phyloP scores from a whole-genome alignment of 1,140 invertebrate species.

The Drosophila neocordata region DNA sequence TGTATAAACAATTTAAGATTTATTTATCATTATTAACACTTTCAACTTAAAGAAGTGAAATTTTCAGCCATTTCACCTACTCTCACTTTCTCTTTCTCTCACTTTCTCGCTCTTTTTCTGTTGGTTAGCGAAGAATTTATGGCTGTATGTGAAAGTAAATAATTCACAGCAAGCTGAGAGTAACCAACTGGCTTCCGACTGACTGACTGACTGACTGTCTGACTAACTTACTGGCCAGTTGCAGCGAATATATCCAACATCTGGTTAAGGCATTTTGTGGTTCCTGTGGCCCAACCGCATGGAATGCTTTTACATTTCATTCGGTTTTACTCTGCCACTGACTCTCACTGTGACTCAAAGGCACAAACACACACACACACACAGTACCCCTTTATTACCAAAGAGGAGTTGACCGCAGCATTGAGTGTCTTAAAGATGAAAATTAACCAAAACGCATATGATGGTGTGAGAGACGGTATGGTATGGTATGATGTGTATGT shows the following conservation, averaged over 20 bases:
- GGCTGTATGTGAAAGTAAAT: constrained; percentile 38
- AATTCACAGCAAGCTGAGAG: constrained; percentile 31
- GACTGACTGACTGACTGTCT: constrained; percentile 10
- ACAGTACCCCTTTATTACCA: neutral
- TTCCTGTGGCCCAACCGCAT: constrained; percentile 53
- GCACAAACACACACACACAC: neutral
- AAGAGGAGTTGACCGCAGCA: constrained; percentile 55
- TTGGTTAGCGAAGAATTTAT: constrained; percentile 19
- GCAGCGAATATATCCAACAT: constrained; percentile 28
- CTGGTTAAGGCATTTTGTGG: constrained; percentile 68
- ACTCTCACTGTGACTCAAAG: neutral
- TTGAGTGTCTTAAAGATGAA: constrained; percentile 79
- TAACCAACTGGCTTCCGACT: constrained; percentile 13
- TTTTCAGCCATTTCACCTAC: neutral
- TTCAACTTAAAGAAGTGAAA: constrained; percentile 17
- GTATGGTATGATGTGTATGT: too few relatives aligned
- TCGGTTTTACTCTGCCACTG: constrained; percentile 14
- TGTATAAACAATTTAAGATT: constrained; percentile 23
- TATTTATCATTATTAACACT: constrained; percentile 34
- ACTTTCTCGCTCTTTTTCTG: neutral
- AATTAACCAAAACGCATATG: constrained; percentile 60
- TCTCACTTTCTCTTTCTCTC: constrained; percentile 6
- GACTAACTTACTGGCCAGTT: constrained; percentile 34
- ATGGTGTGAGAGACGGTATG: neutral
- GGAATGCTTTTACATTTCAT: constrained; percentile 61